Conservation (phyloP, 2,797 vertebrate species). For the Petrocephalus sullivani region DNA sequence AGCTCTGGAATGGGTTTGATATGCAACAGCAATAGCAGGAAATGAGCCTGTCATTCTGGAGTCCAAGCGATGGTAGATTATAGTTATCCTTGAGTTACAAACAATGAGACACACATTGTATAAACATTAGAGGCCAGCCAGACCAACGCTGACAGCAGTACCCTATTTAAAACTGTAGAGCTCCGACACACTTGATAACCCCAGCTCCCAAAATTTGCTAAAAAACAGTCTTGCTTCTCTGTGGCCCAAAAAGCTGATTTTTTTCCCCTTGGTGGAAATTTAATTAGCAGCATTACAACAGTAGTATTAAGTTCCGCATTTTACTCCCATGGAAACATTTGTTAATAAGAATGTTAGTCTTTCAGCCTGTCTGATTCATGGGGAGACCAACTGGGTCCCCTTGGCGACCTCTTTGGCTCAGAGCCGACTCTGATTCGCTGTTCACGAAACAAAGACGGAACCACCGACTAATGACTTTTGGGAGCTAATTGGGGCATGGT, state of each 20-base stretch:
- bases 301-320: background rate
- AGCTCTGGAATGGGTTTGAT: background rate
- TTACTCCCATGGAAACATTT: slow-evolving; percentile 4
- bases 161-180: slow-evolving; percentile 6
- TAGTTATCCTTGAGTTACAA: slow-evolving; percentile 8
- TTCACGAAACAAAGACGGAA: background rate
- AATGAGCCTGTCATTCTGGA: background rate
- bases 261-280: slow-evolving; percentile 9
- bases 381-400: background rate
- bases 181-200: background rate
- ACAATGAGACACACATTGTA: background rate
- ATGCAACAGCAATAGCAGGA: background rate
- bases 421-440: slow-evolving; percentile 5
- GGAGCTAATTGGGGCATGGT: background rate
- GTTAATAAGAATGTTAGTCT: slow-evolving; percentile 12
- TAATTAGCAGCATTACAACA: slow-evolving; percentile 12
- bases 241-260: background rate
- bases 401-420: background rate
- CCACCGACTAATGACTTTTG: background rate
- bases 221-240: background rate
- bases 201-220: background rate
- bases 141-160: background rate
- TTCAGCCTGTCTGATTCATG: slow-evolving; percentile 12
- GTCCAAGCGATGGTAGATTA: background rate
- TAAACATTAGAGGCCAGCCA: background rate